Base-by-base conservation (phyloP, 2,797 vertebrate genomes). In the Sebastes nivosus region DNA sequence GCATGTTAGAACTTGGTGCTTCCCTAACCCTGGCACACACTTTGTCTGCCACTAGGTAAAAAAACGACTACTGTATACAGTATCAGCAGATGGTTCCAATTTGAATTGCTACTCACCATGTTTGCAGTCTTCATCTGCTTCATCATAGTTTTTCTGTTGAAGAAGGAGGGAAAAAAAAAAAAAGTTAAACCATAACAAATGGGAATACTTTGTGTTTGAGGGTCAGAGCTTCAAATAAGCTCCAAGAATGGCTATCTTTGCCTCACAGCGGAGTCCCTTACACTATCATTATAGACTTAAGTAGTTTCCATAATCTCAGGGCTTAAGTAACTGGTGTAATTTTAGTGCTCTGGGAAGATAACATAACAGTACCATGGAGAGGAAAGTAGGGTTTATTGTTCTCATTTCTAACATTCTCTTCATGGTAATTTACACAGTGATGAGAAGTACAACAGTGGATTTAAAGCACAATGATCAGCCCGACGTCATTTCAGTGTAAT, bases 61-160 rank as follows among this genome's bases (percentile, higher is more conserved):
- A 64, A 24, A 42, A 22, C 46, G 6, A 27, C 29, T 29, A 20
- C 46, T 54, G 59, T 22, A 34, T 12, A 63, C 4, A 64, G 16
- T 52, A 64, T 66, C 38, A 32, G 38, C 59, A 80, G 24, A 72
- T 27, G 55, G 55, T 78, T 72, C 8, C 10, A 79, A 10, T 34
- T 18, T 58, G 4, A 80, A 69, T 34, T 30, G 10, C 25, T 0
- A 95, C 98, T 96, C 95, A 99, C 99, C 97, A 91, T 98, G 97
- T 95, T 97, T 98, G 96, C 98, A 99, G 94, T 99, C 99, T 95
- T 99, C 98, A 96, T 99, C 98, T 93, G 98, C 98, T 96, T 98
- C 97, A 93, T 99, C 98, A 93, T 99, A 99, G 91, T 99, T 98
- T 97, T 99, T 99, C 99, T 99, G 96, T 91, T 94, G 94, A 12